Conservation (phyloP, 2,888 invertebrate species). For the Auanema sp. region DNA sequence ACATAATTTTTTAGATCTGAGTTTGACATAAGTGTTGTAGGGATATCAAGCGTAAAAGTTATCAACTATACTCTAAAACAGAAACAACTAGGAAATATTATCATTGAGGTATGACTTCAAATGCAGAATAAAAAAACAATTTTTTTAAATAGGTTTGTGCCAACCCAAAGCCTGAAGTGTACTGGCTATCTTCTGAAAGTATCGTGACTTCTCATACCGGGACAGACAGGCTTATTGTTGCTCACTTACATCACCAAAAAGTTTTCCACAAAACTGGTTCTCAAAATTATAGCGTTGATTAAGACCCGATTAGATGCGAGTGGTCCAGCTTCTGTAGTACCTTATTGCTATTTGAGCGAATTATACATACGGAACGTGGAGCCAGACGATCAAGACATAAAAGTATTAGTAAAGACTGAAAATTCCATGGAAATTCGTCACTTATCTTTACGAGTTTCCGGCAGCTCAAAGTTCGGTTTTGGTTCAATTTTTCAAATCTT, state of each 20-base stretch:
- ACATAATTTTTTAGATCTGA: slow-evolving; percentile 15
- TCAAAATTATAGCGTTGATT: too few species aligned
- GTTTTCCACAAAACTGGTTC: slow-evolving; percentile 2
- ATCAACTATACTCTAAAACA: slow-evolving; percentile 5
- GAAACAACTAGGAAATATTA: slow-evolving; percentile 11
- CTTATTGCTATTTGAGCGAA: slow-evolving; percentile 15
- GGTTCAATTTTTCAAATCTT: too few species aligned
- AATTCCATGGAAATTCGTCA: too few species aligned
- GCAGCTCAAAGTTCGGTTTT: too few species aligned
- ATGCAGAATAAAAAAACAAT: neutral
- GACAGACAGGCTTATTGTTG: slow-evolving; percentile 8
- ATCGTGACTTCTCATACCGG: slow-evolving; percentile 12
- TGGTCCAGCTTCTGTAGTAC: slow-evolving; percentile 16
- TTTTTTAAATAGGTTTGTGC: slow-evolving; percentile 25
- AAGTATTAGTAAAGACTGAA: too few species aligned
- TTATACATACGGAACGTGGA: slow-evolving; percentile 13
- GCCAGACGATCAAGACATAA: neutral
- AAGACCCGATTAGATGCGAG: too few species aligned
- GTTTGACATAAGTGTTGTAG: slow-evolving; percentile 17
- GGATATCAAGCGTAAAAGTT: slow-evolving; percentile 11
- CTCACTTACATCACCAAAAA: slow-evolving; percentile 16
- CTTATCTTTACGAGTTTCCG: too few species aligned
- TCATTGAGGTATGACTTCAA: slow-evolving; percentile 8
- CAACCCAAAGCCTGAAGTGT: slow-evolving; percentile 37
- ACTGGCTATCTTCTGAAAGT: slow-evolving; percentile 31